Conservation (phyloP, 2,113 vertebrate genomes). For the Egretta garzetta region DNA sequence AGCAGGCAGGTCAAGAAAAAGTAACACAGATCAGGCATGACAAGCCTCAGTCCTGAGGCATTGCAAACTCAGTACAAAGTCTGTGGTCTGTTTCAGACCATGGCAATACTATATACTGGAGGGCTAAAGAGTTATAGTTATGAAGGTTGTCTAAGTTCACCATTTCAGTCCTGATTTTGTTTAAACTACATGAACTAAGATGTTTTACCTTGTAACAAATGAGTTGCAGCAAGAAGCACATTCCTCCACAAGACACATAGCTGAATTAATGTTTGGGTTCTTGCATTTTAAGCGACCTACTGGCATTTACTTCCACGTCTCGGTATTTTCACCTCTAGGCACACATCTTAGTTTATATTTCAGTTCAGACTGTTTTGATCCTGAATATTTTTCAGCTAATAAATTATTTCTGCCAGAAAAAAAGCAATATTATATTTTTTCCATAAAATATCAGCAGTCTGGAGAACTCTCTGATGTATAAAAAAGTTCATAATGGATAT, state of each 20-base stretch:
- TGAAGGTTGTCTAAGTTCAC: not conserved
- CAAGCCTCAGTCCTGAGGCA: not conserved
- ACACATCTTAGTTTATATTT: not conserved
- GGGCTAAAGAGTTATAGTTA: not conserved
- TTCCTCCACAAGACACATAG: fast-evolving
- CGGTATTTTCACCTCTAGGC: not conserved
- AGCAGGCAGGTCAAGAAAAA: not conserved
- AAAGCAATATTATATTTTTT: not conserved
- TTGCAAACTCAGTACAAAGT: not conserved
- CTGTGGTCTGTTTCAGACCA: not conserved
- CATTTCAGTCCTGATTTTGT: not conserved
- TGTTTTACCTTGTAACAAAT: not conserved
- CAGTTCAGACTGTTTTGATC: not conserved
- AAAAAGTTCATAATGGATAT: not conserved
- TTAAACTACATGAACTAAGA: not conserved
- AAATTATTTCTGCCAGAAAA: not conserved
- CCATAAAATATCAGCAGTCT: not conserved
- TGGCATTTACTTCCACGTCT: not conserved
- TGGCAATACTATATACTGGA: not conserved
- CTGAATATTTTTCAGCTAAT: not conserved
- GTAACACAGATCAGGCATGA: not conserved
- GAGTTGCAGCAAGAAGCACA: not conserved
- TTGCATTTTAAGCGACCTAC: not conserved
- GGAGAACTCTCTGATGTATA: not conserved
- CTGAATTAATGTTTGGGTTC: not conserved